Percentiles rank a stretch among this genome's conserved stretches.
Conservation (phyloP, 1,140 invertebrate species). For the Cydia amplana region DNA sequence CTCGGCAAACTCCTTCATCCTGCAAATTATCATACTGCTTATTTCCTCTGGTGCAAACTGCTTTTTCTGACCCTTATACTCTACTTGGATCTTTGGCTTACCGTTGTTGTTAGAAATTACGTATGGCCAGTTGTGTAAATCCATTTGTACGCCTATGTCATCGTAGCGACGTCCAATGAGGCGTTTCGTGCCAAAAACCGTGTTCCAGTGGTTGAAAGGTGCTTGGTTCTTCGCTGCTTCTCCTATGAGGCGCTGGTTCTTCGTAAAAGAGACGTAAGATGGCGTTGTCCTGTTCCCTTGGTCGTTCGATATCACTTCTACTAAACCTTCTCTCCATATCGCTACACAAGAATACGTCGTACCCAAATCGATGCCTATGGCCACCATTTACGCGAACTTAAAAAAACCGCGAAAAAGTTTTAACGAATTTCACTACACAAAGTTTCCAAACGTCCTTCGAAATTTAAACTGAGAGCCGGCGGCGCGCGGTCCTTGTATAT, state of each 20-base stretch:
- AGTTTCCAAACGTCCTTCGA: slow-evolving; percentile 10
- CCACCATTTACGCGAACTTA: slow-evolving; percentile 61
- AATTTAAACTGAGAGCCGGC: slow-evolving; percentile 38
- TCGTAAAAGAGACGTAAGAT: slow-evolving; percentile 80
- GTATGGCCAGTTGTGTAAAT: slow-evolving; percentile 85
- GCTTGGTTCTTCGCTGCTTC: slow-evolving; percentile 79
- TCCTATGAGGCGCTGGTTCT: slow-evolving; percentile 85
- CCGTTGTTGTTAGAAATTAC: slow-evolving; percentile 81
- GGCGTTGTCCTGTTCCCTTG: slow-evolving; percentile 90
- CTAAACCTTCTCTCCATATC: slow-evolving; percentile 85
- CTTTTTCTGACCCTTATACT: slow-evolving; percentile 79
- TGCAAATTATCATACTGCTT: slow-evolving; percentile 81
- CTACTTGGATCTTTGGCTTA: slow-evolving; percentile 82
- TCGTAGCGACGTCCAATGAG: slow-evolving; percentile 59
- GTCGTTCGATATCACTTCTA: slow-evolving; percentile 94
- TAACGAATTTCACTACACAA: slow-evolving; percentile 16
- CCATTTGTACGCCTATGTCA: slow-evolving; percentile 78
- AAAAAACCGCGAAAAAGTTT: not conserved
- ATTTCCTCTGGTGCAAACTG: slow-evolving; percentile 85
- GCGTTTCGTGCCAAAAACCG: slow-evolving; percentile 62
- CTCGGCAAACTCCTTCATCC: slow-evolving; percentile 83
- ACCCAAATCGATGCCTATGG: slow-evolving; percentile 84
- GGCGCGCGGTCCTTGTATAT: slow-evolving; percentile 45
- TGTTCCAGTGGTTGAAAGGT: slow-evolving; percentile 66
- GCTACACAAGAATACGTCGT: slow-evolving; percentile 87